Conservation (phyloP, 2,113 vertebrate genomes). For the Lophotis ruficrista region DNA sequence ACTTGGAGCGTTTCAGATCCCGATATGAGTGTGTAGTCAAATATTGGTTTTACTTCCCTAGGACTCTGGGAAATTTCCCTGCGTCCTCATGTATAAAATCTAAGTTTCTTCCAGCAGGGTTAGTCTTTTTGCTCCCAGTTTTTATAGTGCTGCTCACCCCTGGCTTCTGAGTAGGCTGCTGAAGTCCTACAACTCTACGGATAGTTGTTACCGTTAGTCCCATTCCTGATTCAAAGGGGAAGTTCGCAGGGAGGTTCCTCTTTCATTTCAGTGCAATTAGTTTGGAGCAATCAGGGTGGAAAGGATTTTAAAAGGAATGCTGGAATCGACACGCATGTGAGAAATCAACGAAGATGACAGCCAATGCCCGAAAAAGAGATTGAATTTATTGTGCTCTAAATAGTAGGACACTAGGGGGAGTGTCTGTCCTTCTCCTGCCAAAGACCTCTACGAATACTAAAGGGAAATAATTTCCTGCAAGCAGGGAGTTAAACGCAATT, state of each 20-base stretch:
- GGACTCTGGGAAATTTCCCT: background rate
- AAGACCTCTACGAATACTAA: background rate
- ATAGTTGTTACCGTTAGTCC: background rate
- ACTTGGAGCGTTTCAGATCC: background rate
- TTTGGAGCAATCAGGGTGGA: background rate
- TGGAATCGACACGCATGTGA: background rate
- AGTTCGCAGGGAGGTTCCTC: background rate
- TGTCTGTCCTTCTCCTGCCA: conserved; percentile 1
- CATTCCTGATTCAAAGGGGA: background rate
- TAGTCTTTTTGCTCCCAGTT: background rate
- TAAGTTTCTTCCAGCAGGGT: background rate
- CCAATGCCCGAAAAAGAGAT: background rate
- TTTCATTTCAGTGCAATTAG: background rate
- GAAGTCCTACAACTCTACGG: background rate
- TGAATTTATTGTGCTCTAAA: background rate
- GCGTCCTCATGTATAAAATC: background rate
- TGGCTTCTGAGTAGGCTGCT: background rate
- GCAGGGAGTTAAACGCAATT: background rate
- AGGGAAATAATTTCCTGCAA: background rate
- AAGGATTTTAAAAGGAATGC: background rate
- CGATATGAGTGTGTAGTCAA: background rate
- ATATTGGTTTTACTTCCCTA: background rate
- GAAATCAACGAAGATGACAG: background rate
- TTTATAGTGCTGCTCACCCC: background rate
- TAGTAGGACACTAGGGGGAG: conserved; percentile 40